These are phyloP conservation scores for Drosophila biarmipes DNA, from an alignment of 1,140 invertebrate species.

Conservation along the genomic window DNA sequence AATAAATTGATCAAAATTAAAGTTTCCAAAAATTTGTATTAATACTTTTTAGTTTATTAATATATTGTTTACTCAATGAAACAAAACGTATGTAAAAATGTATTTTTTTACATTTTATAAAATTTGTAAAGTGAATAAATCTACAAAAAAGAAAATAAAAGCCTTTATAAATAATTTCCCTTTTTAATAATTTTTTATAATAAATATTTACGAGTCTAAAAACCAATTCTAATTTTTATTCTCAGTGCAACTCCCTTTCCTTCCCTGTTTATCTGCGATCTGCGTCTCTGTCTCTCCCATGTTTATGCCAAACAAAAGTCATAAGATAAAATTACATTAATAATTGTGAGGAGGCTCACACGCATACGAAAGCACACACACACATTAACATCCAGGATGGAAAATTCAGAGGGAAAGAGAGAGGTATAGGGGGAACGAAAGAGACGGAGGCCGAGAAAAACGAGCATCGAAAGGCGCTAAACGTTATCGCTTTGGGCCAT, in stretches of 20 bases:
- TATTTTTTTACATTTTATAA: too few relatives aligned
- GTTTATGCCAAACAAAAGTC: slow-evolving; percentile 71
- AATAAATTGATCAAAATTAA: too few relatives aligned
- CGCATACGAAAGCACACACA: not conserved
- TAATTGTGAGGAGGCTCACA: slow-evolving; percentile 45
- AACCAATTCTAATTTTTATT: not conserved
- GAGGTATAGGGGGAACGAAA: not conserved
- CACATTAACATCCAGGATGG: not conserved
- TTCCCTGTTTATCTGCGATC: not conserved
- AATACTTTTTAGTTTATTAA: too few relatives aligned
- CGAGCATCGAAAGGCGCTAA: slow-evolving; percentile 53
- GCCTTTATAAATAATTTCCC: too few relatives aligned
- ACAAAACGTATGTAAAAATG: too few relatives aligned
- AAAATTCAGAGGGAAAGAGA: not conserved
- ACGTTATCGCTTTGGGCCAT: slow-evolving; percentile 71
- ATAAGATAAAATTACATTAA: slow-evolving; percentile 80
- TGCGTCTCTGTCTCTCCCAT: not conserved
- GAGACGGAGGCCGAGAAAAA: slow-evolving; percentile 4
- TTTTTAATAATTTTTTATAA: not conserved
- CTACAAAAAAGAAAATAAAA: too few relatives aligned
- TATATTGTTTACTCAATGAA: too few relatives aligned
- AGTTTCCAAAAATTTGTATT: too few relatives aligned
- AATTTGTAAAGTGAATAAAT: too few relatives aligned
- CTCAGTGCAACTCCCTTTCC: not conserved
- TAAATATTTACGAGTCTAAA: not conserved